Conservation (phyloP, 2,797 vertebrate species). For the Hyperoplus immaculatus region DNA sequence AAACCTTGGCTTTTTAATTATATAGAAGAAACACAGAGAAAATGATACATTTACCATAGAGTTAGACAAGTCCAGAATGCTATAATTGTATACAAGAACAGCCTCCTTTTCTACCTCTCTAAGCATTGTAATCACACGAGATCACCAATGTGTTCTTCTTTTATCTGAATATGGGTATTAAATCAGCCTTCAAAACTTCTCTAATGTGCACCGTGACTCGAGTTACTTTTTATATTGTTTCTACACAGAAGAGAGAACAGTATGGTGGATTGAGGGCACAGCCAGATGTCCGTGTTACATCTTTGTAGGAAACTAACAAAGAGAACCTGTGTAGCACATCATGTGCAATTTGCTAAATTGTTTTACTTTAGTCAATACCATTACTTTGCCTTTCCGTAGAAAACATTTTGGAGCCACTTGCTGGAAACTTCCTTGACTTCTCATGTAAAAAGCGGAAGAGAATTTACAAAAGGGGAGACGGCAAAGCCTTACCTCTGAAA, state of each 20-base stretch:
- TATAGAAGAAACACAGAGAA: background rate
- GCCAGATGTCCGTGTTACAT: constrained; percentile 9
- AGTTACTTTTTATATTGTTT: background rate
- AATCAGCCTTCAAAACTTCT: background rate
- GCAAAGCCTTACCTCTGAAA: background rate
- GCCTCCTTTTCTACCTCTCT: background rate
- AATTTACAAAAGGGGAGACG: background rate
- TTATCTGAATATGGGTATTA: background rate
- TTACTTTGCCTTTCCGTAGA: background rate
- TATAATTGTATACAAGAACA: background rate
- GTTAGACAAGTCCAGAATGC: background rate
- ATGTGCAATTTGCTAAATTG: constrained; percentile 35
- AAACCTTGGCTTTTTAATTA: background rate
- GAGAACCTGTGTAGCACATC: background rate
- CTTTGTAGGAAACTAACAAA: constrained; percentile 12
- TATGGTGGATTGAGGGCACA: constrained; percentile 2
- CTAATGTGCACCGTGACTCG: background rate
- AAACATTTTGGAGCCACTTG: constrained; percentile 14
- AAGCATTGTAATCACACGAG: background rate
- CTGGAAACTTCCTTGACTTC: background rate
- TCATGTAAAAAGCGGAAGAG: background rate
- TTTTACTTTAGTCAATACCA: constrained; percentile 20
- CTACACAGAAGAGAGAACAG: constrained; percentile 3
- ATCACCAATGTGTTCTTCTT: background rate
- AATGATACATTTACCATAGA: background rate